Evolutionary conservation across 2,113 vertebrate species (phyloP).

Genomic region (Pandion haliaetus): DNA sequence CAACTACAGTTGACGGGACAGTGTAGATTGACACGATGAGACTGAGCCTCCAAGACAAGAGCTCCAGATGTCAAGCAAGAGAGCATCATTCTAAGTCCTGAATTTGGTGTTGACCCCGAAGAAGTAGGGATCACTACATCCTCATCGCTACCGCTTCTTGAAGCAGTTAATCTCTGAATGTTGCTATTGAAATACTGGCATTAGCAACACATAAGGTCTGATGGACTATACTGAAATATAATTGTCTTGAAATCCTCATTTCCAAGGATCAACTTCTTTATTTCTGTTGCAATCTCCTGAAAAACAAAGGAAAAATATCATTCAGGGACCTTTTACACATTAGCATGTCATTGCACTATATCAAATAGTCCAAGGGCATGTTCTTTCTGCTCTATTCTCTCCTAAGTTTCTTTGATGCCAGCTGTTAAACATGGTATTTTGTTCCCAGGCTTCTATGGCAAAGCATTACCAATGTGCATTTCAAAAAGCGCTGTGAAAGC

Average conservation of each 20-base stretch:
- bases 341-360: neutral
- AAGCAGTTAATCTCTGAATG: neutral
- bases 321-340: neutral
- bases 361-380: neutral
- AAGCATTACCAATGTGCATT: neutral
- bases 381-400: neutral
- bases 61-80: neutral
- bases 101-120: neutral
- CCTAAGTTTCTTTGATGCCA: neutral
- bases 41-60: neutral
- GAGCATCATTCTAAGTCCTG: neutral
- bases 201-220: neutral
- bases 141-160: neutral
- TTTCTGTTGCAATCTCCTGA: neutral
- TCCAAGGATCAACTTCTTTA: neutral
- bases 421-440: neutral
- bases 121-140: neutral
- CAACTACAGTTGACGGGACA: neutral
- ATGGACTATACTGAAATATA: neutral
- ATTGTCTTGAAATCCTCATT: neutral
- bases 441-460: neutral
- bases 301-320: neutral
- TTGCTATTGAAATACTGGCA: neutral
- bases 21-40: rapidly evolving
- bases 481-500: neutral